A percentile compares a stretch with the other conserved stretches of the same genome.
Evolutionary conservation across 2,888 invertebrate species (phyloP).

Genomic region (Lithophane socia): DNA sequence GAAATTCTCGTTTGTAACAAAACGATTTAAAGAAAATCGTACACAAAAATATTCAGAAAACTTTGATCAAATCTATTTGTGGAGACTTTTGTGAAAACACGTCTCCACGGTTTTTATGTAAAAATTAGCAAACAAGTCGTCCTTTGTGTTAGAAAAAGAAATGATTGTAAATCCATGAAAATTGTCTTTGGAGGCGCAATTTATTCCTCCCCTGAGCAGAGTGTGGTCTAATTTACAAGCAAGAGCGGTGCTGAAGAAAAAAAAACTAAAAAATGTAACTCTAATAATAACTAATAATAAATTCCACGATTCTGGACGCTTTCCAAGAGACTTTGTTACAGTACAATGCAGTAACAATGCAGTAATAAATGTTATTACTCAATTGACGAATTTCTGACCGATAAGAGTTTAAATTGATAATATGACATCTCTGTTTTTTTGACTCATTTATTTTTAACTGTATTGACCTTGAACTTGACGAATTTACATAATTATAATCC

Average conservation of each 20-base stretch:
- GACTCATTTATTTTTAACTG: too few relatives aligned
- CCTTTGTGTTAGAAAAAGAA: conserved; percentile 66
- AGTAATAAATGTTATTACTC: too few relatives aligned
- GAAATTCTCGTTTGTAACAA: not conserved
- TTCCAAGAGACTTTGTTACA: not conserved
- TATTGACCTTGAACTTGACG: too few relatives aligned
- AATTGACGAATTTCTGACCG: too few relatives aligned
- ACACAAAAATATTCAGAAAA: conserved; percentile 54
- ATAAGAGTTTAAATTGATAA: too few relatives aligned
- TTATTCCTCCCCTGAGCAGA: conserved; percentile 68
- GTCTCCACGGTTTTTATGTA: conserved; percentile 63
- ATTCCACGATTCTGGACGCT: not conserved
- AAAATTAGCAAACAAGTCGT: conserved; percentile 71
- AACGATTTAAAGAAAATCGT: conserved; percentile 48
- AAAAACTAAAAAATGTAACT: too few relatives aligned
- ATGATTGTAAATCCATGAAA: conserved; percentile 75
- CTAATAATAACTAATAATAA: not conserved
- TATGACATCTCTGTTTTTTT: too few relatives aligned
- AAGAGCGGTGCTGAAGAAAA: conserved; percentile 11
- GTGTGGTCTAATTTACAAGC: conserved; percentile 44
- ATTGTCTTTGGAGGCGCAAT: conserved; percentile 70
- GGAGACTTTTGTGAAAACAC: conserved; percentile 54
- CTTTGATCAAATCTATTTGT: conserved; percentile 58
- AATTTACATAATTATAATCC: too few relatives aligned
- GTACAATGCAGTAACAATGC: not conserved